Evolutionary conservation across 37 sponge, comb jelly and placozoan genomes (phyloP).

Genomic region (Halisarca cf. caerulea): DNA sequence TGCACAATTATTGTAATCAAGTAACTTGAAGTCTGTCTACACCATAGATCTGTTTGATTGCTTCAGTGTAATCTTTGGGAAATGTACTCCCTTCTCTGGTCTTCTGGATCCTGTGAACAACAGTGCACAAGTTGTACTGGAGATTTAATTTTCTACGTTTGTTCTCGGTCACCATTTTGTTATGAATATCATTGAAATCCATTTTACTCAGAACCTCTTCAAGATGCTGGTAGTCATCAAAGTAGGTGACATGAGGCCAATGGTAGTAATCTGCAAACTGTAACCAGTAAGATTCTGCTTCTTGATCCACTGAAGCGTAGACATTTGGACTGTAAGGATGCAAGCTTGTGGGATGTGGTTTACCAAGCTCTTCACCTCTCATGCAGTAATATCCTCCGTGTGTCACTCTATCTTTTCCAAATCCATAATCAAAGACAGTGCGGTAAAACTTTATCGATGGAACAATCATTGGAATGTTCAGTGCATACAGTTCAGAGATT

Average conservation of each 20-base stretch:
- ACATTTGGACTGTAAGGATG: constrained; percentile 50
- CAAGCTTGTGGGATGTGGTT: constrained; percentile 28
- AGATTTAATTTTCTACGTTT: constrained; percentile 7
- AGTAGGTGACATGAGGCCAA: constrained; percentile 43
- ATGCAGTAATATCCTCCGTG: background rate
- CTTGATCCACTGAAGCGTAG: constrained; percentile 4
- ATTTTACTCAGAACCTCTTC: constrained; percentile 21
- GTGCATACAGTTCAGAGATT: constrained; percentile 37
- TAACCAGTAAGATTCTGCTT: constrained; percentile 55
- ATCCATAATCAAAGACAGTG: background rate
- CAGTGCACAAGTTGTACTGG: constrained; percentile 42
- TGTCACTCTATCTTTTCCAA: constrained; percentile 16
- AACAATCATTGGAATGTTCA: constrained; percentile 41
- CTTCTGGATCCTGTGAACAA: constrained; percentile 7
- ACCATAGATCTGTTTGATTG: too few species aligned
- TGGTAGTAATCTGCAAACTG: constrained; percentile 47
- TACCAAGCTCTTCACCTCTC: background rate
- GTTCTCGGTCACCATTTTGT: constrained; percentile 24
- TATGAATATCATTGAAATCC: constrained; percentile 34
- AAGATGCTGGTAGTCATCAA: constrained; percentile 43
- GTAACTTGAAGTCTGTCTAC: too few species aligned
- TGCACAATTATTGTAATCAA: too few species aligned
- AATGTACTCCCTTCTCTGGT: too few species aligned
- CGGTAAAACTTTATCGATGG: constrained; percentile 31
- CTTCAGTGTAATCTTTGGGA: too few species aligned